phyloP scores from a whole-genome alignment of 53 echinoderm and acorn worm genomes.

The Luidia sarsii region DNA sequence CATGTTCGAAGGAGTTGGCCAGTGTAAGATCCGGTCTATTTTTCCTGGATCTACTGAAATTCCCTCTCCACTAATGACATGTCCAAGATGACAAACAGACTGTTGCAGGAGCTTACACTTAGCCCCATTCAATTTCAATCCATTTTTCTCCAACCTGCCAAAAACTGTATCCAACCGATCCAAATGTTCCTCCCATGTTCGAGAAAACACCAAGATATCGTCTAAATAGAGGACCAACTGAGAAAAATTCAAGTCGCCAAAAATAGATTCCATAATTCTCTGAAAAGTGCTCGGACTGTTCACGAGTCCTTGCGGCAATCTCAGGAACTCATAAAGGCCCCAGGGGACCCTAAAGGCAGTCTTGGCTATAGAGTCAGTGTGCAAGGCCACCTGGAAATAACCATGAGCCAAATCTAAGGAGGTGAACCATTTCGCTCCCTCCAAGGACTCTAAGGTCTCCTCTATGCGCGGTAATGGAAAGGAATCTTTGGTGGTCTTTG shows the following conservation, averaged over 20 bases:
- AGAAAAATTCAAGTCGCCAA: neutral
- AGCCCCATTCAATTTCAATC: no score
- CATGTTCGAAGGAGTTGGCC: slow-evolving; percentile 31
- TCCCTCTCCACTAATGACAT: slow-evolving; percentile 36
- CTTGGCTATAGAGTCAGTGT: neutral
- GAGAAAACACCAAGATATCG: slow-evolving; percentile 4
- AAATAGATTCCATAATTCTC: neutral
- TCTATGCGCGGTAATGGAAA: neutral
- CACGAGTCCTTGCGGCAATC: neutral
- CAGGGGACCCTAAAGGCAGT: neutral
- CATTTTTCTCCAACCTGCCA: neutral
- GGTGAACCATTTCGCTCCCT: neutral
- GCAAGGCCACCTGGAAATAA: neutral
- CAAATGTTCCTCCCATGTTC: slow-evolving; percentile 44
- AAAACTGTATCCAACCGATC: slow-evolving; percentile 15
- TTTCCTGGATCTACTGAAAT: slow-evolving; percentile 56
- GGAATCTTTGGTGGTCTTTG: neutral
- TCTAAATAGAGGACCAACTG: neutral
- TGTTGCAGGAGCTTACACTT: slow-evolving; percentile 42
- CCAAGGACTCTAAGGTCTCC: neutral
- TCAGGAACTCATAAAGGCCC: neutral
- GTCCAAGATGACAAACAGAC: slow-evolving; percentile 47
- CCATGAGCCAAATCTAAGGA: neutral
- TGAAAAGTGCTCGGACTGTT: neutral
- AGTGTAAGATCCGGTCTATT: slow-evolving; percentile 28